Conservation (phyloP, 1,140 invertebrate genomes). For the Lasaia peninsularis region DNA sequence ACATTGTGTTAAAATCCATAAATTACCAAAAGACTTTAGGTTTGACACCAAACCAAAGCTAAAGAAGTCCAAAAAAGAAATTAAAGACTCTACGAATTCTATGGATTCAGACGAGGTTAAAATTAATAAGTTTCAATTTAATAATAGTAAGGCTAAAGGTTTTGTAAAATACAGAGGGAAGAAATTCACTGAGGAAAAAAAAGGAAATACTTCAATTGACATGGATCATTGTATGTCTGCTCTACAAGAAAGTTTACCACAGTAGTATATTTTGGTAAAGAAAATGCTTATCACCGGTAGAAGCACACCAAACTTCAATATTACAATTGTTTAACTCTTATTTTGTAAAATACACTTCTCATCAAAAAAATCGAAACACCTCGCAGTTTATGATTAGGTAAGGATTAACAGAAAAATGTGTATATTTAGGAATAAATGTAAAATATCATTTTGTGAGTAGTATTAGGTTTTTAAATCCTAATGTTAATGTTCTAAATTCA, state of each 20-base stretch:
- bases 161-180: constrained; percentile 49
- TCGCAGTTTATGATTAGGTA: too few relatives aligned
- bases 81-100: constrained; percentile 15
- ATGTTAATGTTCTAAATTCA: too few relatives aligned
- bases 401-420: too few relatives aligned
- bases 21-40: constrained; percentile 82
- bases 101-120: constrained; percentile 45
- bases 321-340: too few relatives aligned
- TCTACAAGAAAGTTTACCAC: constrained; percentile 57
- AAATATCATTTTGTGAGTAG: too few relatives aligned
- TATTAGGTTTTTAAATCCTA: too few relatives aligned
- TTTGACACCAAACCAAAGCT: constrained; percentile 65
- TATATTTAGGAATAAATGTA: too few relatives aligned
- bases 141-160: constrained; percentile 51
- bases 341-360: too few relatives aligned
- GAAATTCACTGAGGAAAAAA: constrained; percentile 48
- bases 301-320: too few relatives aligned
- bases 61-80: constrained; percentile 22
- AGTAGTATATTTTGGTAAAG: background rate
- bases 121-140: constrained; percentile 44
- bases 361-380: too few relatives aligned
- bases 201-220: constrained; percentile 32
- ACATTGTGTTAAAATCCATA: constrained; percentile 81
- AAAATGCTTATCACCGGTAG: too few relatives aligned
- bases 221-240: constrained; percentile 53